Evolutionary conservation across 2,113 vertebrate species (phyloP).

Genomic region (Oryzias melastigma): DNA sequence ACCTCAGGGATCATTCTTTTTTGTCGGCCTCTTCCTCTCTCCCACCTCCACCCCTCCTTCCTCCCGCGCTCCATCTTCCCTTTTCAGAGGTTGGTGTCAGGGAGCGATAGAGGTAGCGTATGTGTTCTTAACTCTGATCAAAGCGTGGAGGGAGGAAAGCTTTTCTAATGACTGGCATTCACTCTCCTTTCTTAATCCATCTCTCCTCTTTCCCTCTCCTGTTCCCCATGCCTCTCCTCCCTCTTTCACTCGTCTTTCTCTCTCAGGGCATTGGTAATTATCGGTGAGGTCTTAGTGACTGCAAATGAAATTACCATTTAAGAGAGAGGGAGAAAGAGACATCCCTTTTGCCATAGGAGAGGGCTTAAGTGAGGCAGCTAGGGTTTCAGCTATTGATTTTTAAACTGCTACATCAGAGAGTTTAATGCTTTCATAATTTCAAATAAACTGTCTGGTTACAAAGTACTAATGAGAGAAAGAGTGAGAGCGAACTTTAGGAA

Average conservation of each 20-base stretch:
- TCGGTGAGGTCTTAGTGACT: conserved; percentile 83
- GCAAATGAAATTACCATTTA: conserved; percentile 86
- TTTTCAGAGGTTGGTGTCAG: conserved; percentile 62
- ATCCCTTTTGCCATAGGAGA: conserved; percentile 77
- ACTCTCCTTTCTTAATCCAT: conserved; percentile 69
- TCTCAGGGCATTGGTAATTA: conserved; percentile 83
- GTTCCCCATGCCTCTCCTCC: conserved; percentile 59
- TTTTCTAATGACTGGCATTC: conserved; percentile 71
- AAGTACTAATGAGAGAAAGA: conserved; percentile 79
- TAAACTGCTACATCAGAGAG: conserved; percentile 83
- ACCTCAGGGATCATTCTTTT: conserved; percentile 60
- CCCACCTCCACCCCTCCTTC: conserved; percentile 11
- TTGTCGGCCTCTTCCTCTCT: conserved; percentile 30
- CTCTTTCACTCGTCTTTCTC: conserved; percentile 65
- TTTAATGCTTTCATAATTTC: conserved; percentile 86
- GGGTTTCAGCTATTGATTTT: conserved; percentile 84
- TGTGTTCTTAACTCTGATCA: conserved; percentile 73
- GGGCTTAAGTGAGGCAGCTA: conserved; percentile 78
- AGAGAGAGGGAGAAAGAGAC: conserved; percentile 79
- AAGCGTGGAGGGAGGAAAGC: conserved; percentile 63
- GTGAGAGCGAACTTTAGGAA: conserved; percentile 57
- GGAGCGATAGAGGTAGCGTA: conserved; percentile 60
- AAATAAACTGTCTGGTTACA: conserved; percentile 82
- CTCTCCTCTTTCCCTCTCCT: conserved; percentile 52
- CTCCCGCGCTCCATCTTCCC: conserved; percentile 59